Evolutionary conservation across 2,888 invertebrate genomes (phyloP).

Genomic region (Caradrina kadenii): DNA sequence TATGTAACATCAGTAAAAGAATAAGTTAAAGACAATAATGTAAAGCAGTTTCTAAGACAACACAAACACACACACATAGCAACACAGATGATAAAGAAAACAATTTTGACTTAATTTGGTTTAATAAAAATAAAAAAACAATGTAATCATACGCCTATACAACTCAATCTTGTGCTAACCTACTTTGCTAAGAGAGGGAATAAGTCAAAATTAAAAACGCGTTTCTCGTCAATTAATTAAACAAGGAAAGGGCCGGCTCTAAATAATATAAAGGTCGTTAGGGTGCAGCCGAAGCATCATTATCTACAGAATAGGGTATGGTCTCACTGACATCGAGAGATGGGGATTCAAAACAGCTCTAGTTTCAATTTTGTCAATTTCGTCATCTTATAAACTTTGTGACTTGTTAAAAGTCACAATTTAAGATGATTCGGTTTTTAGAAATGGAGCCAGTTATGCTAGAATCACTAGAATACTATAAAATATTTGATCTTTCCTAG

Average conservation of each 20-base stretch:
- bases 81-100: not conserved
- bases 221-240: slow-evolving; percentile 87
- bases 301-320: slow-evolving; percentile 77
- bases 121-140: not conserved
- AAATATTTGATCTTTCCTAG: no score
- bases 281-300: slow-evolving; percentile 85
- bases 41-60: not conserved
- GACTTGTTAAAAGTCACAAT: not conserved
- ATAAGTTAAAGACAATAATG: not conserved
- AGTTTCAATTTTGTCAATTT: not conserved
- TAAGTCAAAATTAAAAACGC: slow-evolving; percentile 81
- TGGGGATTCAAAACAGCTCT: not conserved
- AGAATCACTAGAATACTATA: no score
- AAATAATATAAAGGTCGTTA: slow-evolving; percentile 89
- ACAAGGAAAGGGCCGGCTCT: slow-evolving; percentile 85
- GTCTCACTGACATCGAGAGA: slow-evolving; percentile 63
- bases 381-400: no score
- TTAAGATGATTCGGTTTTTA: no score
- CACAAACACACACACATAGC: no score
- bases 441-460: no score
- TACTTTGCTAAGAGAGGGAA: slow-evolving; percentile 62
- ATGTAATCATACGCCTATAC: slow-evolving; percentile 35
- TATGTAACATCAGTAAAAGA: not conserved
- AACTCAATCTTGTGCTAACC: slow-evolving; percentile 52
- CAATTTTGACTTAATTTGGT: not conserved